These are phyloP conservation scores for Rutilus rutilus DNA, from an alignment of 2,113 vertebrate genomes.

Conservation along the genomic window DNA sequence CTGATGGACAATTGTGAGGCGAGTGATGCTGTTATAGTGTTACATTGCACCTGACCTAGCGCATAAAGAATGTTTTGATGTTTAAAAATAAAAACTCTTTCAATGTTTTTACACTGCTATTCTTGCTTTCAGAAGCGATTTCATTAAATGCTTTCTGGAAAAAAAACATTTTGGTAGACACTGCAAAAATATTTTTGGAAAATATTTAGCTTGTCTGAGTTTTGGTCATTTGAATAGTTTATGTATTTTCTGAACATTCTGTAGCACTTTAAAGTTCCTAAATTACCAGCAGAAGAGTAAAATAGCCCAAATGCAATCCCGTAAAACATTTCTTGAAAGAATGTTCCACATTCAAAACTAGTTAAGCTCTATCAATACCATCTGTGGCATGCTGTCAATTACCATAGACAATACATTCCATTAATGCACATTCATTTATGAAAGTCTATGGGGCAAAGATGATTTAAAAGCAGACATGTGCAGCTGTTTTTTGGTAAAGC, in stretches of 20 bases:
- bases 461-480: not conserved
- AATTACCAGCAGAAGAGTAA: not conserved
- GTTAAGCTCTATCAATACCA: not conserved
- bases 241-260: not conserved
- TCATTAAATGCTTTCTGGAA: not conserved
- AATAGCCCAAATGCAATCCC: not conserved
- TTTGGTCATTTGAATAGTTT: slow-evolving; percentile 26
- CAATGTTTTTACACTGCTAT: not conserved
- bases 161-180: not conserved
- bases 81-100: slow-evolving; percentile 11
- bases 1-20: slow-evolving; percentile 29
- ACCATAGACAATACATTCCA: slow-evolving; percentile 10
- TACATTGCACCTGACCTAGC: slow-evolving; percentile 13
- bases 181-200: slow-evolving; percentile 14
- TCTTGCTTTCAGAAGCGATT: slow-evolving; percentile 6
- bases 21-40: slow-evolving; percentile 9
- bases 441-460: not conserved
- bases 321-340: not conserved
- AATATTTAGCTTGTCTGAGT: not conserved
- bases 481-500: not conserved
- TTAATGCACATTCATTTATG: not conserved
- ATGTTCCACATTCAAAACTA: not conserved
- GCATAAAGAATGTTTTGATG: not conserved
- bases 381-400: slow-evolving; percentile 6
- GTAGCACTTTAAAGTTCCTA: slow-evolving; percentile 7